Base-by-base conservation (phyloP, 2,888 invertebrate genomes). In the Empis livida region DNA sequence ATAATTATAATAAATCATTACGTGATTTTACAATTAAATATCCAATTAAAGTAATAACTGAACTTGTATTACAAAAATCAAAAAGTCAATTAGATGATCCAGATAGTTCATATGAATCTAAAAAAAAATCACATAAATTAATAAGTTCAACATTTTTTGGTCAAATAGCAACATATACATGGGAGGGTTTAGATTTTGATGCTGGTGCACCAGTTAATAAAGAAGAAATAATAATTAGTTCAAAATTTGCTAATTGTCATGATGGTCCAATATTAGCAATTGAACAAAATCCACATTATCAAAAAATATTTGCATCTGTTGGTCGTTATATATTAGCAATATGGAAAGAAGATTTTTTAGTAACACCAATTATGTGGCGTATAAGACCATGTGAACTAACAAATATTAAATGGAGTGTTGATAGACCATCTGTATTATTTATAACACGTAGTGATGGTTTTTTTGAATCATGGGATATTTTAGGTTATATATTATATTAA, bases 391-490 rank as follows among this genome's bases (percentile, higher is more conserved):
- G 68, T 48, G 67, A 71, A 46, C 71, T 84, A 51, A 82, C 83
- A 0, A 73, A 77, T 14, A 78, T 82, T 0, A 69, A 72, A 35
- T 91, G 90, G 89, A 86, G 85, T n/a, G 71, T 75, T n/a, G 75
- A 78, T 40, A 75, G 84, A 44, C 80, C 88, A 0, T 79, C 80
- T 43, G 74, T 84, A 43, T 70, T 90, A 49, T 83, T 81, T 59
- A 65, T 90, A 46, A 74, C 79, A 1, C 78, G 82, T 16, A 73
- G 72, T 20, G 86, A 89, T 68, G 90, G 90, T 3, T 76, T 74
- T 49, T 70, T 88, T 13, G 89, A 91, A 66, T 78, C 81, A 11
- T 92, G 91, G 91, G 84, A 89, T 68, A 68, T 91, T 48, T 65
- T 83, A 39, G 57, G 68, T 66, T 50, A n/a, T 51, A 44, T 16